Conservation (phyloP, 2,113 vertebrate genomes). For the Centropus unirufus region DNA sequence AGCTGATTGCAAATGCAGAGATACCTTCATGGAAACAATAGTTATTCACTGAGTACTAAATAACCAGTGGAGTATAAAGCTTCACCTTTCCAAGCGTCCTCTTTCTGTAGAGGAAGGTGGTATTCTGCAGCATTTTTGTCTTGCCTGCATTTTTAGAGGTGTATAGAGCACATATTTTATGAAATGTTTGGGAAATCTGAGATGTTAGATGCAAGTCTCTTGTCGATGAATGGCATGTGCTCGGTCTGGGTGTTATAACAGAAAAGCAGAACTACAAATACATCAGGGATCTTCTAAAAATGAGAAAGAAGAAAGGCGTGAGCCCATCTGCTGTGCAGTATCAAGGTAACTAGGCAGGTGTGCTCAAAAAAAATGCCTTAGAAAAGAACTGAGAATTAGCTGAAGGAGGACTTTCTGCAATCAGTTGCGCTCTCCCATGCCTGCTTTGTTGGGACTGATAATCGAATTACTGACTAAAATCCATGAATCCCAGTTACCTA, state of each 20-base stretch:
- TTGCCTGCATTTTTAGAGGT: neutral
- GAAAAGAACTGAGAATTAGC: neutral
- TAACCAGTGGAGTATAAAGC: accelerated
- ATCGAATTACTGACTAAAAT: neutral
- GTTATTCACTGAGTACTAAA: neutral
- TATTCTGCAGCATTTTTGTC: neutral
- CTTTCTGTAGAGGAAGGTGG: neutral
- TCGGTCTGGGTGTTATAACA: neutral
- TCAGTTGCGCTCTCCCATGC: neutral
- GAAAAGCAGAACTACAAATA: neutral
- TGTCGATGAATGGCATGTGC: neutral
- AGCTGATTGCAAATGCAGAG: neutral
- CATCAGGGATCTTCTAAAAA: neutral
- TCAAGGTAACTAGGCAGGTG: neutral
- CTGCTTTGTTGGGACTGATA: neutral
- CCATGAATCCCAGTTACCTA: neutral
- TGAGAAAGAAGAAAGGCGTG: neutral
- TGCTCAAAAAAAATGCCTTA: neutral
- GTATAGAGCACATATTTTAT: too few relatives aligned
- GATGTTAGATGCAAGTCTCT: neutral
- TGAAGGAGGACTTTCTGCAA: neutral
- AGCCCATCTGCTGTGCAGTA: neutral
- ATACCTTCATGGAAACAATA: neutral
- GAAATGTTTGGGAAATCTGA: neutral
- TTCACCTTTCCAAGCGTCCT: neutral